Evolutionary conservation across 2,113 vertebrate species (phyloP), one percentile per base, ranked within the genome.

Genomic region (Struthio camelus): DNA sequence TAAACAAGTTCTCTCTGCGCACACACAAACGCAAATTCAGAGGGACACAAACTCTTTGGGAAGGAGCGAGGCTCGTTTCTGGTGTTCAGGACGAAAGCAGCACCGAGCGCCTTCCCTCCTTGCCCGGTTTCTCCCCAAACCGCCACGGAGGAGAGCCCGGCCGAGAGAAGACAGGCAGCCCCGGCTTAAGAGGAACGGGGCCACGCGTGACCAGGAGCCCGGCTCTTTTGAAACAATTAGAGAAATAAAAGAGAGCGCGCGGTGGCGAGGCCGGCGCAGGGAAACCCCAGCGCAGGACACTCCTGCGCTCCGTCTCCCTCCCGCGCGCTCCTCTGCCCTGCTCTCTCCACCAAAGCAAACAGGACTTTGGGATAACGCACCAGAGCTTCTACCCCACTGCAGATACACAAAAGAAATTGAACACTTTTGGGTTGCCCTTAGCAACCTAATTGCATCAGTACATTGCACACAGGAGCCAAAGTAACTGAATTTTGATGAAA

Each of bases 401-500:
- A 98, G 98, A 99, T 98, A 98, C 98, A 99, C 99, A 99, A 99
- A 99, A 99, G 99, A 99, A 99, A 99, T 98, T 98, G 98, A 99
- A 99, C 99, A 99, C 99, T 99, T 99, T 99, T 98, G 98, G 98
- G 99, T 99, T 99, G 99, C 99, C 99, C 98, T 98, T 98, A 99
- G 99, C 99, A 99, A 99, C 99, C 99, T 99, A 99, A 99, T 99
- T 99, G 99, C 99, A 99, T 99, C 99, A 99, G 99, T 99, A 99
- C 99, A 99, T 98, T 99, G 99, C 99, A 99, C 99, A 99, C 99
- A 99, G 99, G 99, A 99, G 99, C 99, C 99, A 99, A 99, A 99
- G 99, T 99, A 99, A 99, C 99, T 99, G 99, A 99, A 99, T 99
- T 99, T 99, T 99, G 99, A 99, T 99, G 99, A 99, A 99, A 99